Percentiles rank a stretch among this genome's conserved stretches.
Conservation (phyloP, 2,888 invertebrate species). For the Theristus sp. region DNA sequence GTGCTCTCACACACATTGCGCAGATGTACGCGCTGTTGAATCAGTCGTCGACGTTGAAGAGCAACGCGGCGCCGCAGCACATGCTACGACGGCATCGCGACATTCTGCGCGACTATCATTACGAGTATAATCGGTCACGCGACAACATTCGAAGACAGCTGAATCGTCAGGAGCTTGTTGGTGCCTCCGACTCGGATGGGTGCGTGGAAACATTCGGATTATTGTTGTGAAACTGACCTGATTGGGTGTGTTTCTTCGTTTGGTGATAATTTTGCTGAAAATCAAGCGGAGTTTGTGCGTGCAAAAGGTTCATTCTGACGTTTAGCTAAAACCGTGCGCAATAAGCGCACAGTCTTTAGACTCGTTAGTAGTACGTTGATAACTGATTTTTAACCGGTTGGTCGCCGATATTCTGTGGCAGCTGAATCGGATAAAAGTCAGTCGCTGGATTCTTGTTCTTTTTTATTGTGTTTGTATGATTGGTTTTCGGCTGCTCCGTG, state of each 20-base stretch:
- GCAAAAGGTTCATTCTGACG: too few species aligned
- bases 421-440: too few species aligned
- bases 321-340: too few species aligned
- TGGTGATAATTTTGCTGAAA: constrained; percentile 5
- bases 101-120: constrained; percentile 73
- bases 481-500: too few species aligned
- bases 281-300: constrained; percentile 11
- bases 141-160: constrained; percentile 43
- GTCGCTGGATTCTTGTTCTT: too few species aligned
- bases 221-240: not conserved
- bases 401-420: too few species aligned
- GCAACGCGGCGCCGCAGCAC: constrained; percentile 61
- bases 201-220: constrained; percentile 3
- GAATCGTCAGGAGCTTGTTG: constrained; percentile 68
- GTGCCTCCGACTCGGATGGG: constrained; percentile 35
- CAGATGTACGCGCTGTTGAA: constrained; percentile 40
- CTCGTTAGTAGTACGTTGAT: too few species aligned
- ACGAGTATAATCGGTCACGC: constrained; percentile 72
- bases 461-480: too few species aligned
- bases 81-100: constrained; percentile 84
- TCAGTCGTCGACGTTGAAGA: constrained; percentile 57
- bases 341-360: too few species aligned
- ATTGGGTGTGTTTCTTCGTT: too few species aligned
- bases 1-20: too few species aligned
- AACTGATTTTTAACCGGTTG: too few species aligned